These are phyloP conservation scores for Amazonetta brasiliensis DNA, from an alignment of 2,797 vertebrate genomes.

Conservation along the genomic window DNA sequence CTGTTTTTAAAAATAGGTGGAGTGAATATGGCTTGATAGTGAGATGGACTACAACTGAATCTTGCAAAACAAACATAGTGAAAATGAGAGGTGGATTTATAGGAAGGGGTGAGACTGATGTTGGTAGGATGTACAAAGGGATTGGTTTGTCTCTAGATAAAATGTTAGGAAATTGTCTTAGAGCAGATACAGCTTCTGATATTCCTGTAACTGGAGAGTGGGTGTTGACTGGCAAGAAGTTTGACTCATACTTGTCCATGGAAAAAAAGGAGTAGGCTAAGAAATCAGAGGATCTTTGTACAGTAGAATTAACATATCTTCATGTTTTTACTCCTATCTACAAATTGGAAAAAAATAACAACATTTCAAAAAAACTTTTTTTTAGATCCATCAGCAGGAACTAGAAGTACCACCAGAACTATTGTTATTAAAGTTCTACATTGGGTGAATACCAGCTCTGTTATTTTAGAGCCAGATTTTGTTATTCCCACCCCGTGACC, in stretches of 20 bases:
- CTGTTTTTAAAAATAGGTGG: not conserved
- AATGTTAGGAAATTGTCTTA: slow-evolving; percentile 26
- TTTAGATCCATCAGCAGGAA: not conserved
- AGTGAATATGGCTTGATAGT: not conserved
- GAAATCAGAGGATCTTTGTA: not conserved
- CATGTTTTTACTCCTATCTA: not conserved
- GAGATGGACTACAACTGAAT: not conserved
- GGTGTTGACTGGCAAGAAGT: slow-evolving; percentile 63
- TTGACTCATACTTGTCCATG: slow-evolving; percentile 59
- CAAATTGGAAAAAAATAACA: not conserved
- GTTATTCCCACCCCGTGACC: rapidly evolving
- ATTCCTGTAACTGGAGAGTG: slow-evolving; percentile 59
- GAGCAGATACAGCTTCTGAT: slow-evolving; percentile 40
- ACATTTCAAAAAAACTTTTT: not conserved
- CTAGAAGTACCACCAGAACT: not conserved
- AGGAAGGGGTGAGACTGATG: not conserved
- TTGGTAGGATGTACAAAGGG: not conserved
- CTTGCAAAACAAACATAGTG: not conserved
- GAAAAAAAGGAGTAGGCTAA: not conserved
- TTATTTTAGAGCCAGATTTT: not conserved
- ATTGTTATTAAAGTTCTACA: not conserved
- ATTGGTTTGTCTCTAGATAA: slow-evolving; percentile 19
- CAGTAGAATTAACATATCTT: slow-evolving; percentile 9
- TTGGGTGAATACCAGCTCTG: not conserved
- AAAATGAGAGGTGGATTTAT: not conserved